These are phyloP conservation scores for Drosophila falleni DNA, from an alignment of 2,888 invertebrate species.

Conservation along the genomic window DNA sequence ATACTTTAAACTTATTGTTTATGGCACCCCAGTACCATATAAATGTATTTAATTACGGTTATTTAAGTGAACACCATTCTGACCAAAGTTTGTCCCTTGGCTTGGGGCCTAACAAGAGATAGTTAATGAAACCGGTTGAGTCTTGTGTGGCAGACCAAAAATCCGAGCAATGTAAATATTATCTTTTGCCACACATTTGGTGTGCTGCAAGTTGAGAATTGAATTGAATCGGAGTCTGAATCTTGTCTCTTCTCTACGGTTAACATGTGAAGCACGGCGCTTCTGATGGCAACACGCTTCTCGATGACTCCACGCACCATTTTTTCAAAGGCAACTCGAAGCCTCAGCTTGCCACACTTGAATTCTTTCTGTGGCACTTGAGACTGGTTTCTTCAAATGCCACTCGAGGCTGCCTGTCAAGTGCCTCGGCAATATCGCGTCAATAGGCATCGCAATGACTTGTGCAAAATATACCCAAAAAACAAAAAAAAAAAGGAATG, in stretches of 20 bases:
- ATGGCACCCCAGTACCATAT: slow-evolving; percentile 27
- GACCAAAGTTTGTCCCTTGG: slow-evolving; percentile 1
- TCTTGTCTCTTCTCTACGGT: slow-evolving; percentile 33
- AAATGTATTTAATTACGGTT: slow-evolving; percentile 61
- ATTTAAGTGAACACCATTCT: slow-evolving; percentile 42
- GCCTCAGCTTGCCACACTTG: slow-evolving; percentile 67
- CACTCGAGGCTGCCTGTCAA: slow-evolving; percentile 77
- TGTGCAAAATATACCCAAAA: slow-evolving; percentile 61
- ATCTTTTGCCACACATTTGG: slow-evolving; percentile 55
- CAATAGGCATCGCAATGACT: slow-evolving; percentile 74
- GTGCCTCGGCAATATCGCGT: slow-evolving; percentile 62
- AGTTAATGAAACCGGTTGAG: slow-evolving; percentile 65
- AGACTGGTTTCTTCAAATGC: slow-evolving; percentile 78
- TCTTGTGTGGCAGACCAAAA: slow-evolving; percentile 36
- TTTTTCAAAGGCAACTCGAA: slow-evolving; percentile 18
- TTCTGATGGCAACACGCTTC: slow-evolving; percentile 51
- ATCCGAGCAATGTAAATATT: slow-evolving; percentile 57
- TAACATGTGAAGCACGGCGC: slow-evolving; percentile 71
- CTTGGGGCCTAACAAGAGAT: slow-evolving; percentile 44
- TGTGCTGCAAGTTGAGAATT: slow-evolving; percentile 23
- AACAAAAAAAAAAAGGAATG: slow-evolving; percentile 6
- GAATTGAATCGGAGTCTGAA: slow-evolving; percentile 39
- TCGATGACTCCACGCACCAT: slow-evolving; percentile 40
- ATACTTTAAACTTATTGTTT: slow-evolving; percentile 1
- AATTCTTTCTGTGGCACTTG: slow-evolving; percentile 75